Evolutionary conservation across 2,797 vertebrate species (phyloP).

Genomic region (Acanthornis magna): DNA sequence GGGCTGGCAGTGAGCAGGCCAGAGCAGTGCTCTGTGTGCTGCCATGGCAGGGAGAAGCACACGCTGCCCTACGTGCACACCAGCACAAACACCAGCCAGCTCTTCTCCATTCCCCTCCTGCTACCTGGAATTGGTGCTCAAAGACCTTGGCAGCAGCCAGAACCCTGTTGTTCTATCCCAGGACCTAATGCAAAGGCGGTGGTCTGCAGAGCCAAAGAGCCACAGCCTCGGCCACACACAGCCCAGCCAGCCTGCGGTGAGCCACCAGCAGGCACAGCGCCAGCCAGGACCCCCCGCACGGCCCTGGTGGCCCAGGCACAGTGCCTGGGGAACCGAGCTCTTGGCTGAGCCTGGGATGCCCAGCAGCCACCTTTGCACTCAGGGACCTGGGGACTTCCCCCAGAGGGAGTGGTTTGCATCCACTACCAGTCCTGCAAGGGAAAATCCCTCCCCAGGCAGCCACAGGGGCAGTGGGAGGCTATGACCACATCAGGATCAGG

Average conservation of each 20-base stretch:
- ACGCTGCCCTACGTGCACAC: not conserved
- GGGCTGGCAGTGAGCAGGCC: not conserved
- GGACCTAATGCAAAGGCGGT: not conserved
- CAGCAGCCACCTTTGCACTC: not conserved
- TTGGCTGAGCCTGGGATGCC: fast-evolving
- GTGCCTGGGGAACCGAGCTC: fast-evolving
- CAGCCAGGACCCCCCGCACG: fast-evolving
- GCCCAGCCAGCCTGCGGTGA: fast-evolving
- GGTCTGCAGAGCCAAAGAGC: not conserved
- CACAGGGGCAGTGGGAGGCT: not conserved
- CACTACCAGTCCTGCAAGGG: not conserved
- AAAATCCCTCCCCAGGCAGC: not conserved
- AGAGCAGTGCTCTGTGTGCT: fast-evolving
- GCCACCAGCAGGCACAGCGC: not conserved
- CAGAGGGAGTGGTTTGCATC: fast-evolving
- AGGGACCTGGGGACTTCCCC: fast-evolving
- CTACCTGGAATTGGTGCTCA: not conserved
- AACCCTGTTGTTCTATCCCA: fast-evolving
- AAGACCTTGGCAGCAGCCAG: not conserved
- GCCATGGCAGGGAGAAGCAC: not conserved
- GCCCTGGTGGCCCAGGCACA: not conserved
- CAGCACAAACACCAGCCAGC: not conserved
- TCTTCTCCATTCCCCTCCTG: not conserved
- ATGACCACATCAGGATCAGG: not conserved
- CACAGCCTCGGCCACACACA: not conserved